A percentile compares a stretch with the other conserved stretches of the same genome.
Conservation (phyloP, 2,113 vertebrate genomes). For the Ia io region DNA sequence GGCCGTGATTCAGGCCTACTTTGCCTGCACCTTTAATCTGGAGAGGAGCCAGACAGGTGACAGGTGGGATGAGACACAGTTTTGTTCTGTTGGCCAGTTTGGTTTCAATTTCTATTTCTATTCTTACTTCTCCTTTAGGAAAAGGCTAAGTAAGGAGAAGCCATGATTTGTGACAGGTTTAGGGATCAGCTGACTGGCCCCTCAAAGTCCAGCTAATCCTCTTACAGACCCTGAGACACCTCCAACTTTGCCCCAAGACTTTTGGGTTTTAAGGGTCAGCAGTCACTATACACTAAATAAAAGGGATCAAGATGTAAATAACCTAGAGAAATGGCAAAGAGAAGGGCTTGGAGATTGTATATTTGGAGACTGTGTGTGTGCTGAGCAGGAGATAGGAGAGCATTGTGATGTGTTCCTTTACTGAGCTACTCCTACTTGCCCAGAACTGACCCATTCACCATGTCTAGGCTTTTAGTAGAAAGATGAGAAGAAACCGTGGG, state of each 20-base stretch:
- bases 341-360: not conserved
- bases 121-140: not conserved
- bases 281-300: not conserved
- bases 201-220: not conserved
- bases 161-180: not conserved
- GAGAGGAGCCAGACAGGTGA: conserved; percentile 67
- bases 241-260: not conserved
- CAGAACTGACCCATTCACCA: not conserved
- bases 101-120: not conserved
- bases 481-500: conserved; percentile 8
- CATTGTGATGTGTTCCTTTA: not conserved
- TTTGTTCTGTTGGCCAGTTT: not conserved
- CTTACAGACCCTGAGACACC: not conserved
- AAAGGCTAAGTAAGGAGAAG: not conserved
- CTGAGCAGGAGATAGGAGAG: not conserved
- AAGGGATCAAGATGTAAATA: not conserved
- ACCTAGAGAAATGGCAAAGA: conserved; percentile 6
- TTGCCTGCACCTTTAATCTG: conserved; percentile 75
- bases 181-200: not conserved
- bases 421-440: not conserved
- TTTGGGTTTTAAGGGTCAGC: not conserved
- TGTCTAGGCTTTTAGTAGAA: not conserved
- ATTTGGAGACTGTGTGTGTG: not conserved
- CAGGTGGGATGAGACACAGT: conserved; percentile 76
- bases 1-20: conserved; percentile 78